These are phyloP conservation scores for Boloria euphrosyne DNA, from an alignment of 2,888 invertebrate species.

Conservation along the genomic window DNA sequence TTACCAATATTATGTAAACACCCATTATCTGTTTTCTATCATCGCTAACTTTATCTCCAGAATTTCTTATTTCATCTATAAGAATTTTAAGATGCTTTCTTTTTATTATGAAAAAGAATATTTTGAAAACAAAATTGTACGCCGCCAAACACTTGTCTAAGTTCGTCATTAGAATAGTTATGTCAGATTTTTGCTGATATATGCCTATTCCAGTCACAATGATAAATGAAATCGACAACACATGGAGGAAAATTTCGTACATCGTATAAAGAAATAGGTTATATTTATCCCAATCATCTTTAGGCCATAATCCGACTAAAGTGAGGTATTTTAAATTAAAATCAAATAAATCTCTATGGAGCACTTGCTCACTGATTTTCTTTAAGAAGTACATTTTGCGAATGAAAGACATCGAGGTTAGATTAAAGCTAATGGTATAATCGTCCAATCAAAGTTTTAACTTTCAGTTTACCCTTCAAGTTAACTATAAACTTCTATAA, in stretches of 20 bases:
- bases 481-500: not conserved
- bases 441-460: slow-evolving; percentile 21
- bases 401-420: slow-evolving; percentile 15
- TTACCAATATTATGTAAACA: slow-evolving; percentile 48
- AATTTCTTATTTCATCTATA: slow-evolving; percentile 56
- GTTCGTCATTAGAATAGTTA: slow-evolving; percentile 52
- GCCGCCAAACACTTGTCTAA: slow-evolving; percentile 59
- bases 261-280: slow-evolving; percentile 51
- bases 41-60: slow-evolving; percentile 58
- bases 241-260: slow-evolving; percentile 52
- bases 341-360: slow-evolving; percentile 53
- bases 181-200: slow-evolving; percentile 50
- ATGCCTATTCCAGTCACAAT: slow-evolving; percentile 55
- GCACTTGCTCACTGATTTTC: slow-evolving; percentile 26
- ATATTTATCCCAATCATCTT: slow-evolving; percentile 46
- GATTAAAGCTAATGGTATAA: slow-evolving; percentile 7
- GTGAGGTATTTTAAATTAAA: slow-evolving; percentile 63
- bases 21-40: slow-evolving; percentile 55
- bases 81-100: slow-evolving; percentile 52
- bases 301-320: slow-evolving; percentile 64
- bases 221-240: slow-evolving; percentile 50
- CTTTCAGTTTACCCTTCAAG: not conserved
- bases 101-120: slow-evolving; percentile 53
- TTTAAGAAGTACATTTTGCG: slow-evolving; percentile 35
- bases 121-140: slow-evolving; percentile 62